phyloP scores from a whole-genome alignment of 2,797 vertebrate genomes.

The Chaetodon trifasciatus region DNA sequence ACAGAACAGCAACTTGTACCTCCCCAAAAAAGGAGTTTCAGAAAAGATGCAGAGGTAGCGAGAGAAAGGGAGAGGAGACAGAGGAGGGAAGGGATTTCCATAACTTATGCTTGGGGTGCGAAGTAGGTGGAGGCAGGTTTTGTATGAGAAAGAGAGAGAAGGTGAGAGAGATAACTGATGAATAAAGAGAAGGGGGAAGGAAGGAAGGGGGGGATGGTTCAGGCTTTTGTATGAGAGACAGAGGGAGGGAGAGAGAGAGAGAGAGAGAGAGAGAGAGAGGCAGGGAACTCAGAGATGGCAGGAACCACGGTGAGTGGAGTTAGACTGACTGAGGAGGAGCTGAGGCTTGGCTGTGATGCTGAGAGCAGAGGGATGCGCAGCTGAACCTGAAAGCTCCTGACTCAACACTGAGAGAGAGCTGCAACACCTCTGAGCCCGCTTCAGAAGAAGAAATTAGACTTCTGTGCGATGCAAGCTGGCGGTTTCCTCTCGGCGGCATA shows the following conservation, averaged over 20 bases:
- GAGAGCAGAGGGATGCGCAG: slow-evolving; percentile 48
- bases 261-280: slow-evolving; percentile 50
- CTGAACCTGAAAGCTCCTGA: slow-evolving; percentile 40
- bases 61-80: not conserved
- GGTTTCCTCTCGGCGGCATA: not conserved
- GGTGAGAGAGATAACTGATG: slow-evolving; percentile 38
- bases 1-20: not conserved
- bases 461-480: not conserved
- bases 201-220: slow-evolving; percentile 41
- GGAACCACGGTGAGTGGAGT: slow-evolving; percentile 64
- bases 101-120: slow-evolving; percentile 33
- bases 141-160: slow-evolving; percentile 31
- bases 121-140: slow-evolving; percentile 31
- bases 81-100: slow-evolving; percentile 31
- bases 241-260: slow-evolving; percentile 46
- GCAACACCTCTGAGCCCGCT: slow-evolving; percentile 4
- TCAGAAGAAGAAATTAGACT: not conserved
- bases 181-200: no score
- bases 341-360: slow-evolving; percentile 47
- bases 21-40: slow-evolving; percentile 13
- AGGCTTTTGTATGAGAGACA: slow-evolving; percentile 38
- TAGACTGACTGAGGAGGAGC: slow-evolving; percentile 42
- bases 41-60: not conserved
- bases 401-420: slow-evolving; percentile 9
- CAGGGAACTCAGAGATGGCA: slow-evolving; percentile 55